These are phyloP conservation scores for Drosophila seclusa DNA, from an alignment of 2,888 invertebrate species.

Conservation along the genomic window DNA sequence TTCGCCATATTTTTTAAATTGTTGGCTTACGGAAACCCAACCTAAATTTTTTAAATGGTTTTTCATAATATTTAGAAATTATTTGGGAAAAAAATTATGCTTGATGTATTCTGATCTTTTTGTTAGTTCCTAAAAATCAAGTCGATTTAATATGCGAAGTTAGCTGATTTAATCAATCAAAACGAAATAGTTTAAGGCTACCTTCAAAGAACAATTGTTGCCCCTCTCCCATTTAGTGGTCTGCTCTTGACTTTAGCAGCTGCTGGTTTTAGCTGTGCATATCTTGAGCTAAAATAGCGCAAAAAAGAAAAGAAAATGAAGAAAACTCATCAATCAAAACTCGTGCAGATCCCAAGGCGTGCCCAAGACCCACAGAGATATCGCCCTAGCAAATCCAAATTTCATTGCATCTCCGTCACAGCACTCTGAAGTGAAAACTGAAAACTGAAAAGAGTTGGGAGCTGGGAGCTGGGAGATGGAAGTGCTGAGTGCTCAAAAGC, in stretches of 20 bases:
- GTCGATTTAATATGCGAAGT: neutral
- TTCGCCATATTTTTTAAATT: neutral
- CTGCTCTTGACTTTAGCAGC: conserved; percentile 49
- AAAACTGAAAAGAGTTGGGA: neutral
- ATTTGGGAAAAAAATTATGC: neutral
- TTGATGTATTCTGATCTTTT: too few species aligned
- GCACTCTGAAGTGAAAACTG: conserved; percentile 26
- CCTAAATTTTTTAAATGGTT: neutral
- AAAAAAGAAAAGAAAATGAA: conserved; percentile 1
- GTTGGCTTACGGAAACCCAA: too few species aligned
- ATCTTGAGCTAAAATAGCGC: conserved; percentile 58
- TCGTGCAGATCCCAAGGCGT: conserved; percentile 35
- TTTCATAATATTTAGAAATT: neutral
- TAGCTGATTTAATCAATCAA: neutral
- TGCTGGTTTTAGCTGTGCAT: conserved; percentile 29
- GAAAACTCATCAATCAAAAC: conserved; percentile 68
- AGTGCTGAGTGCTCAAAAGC: neutral
- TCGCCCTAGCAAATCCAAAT: conserved; percentile 45
- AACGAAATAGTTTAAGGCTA: neutral
- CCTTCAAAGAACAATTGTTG: neutral
- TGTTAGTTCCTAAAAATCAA: too few species aligned
- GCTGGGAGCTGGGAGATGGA: neutral
- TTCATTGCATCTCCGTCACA: conserved; percentile 48
- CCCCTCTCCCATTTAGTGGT: neutral
- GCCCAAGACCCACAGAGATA: conserved; percentile 39